These are phyloP conservation scores for Phaenicophaeus curvirostris DNA, from an alignment of 2,797 vertebrate species.

Conservation along the genomic window DNA sequence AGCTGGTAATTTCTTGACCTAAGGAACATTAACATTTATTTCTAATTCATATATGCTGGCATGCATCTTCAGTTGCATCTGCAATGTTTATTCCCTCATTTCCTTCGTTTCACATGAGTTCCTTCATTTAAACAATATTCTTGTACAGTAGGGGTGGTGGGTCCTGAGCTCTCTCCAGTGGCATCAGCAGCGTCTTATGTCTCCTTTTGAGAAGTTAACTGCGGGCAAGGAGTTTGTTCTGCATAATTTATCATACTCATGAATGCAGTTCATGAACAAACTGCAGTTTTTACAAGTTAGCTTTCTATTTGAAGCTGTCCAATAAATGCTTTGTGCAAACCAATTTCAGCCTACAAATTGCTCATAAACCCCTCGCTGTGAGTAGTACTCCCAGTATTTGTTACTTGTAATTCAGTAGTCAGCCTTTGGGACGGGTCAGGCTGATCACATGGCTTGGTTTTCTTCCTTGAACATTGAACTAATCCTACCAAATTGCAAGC, in stretches of 20 bases:
- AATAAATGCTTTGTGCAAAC: slow-evolving; percentile 55
- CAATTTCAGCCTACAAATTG: slow-evolving; percentile 52
- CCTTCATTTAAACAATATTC: slow-evolving; percentile 62
- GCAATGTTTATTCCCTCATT: slow-evolving; percentile 48
- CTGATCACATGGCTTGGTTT: not conserved
- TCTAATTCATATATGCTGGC: slow-evolving; percentile 32
- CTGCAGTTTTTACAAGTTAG: slow-evolving; percentile 34
- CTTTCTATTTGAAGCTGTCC: slow-evolving; percentile 59
- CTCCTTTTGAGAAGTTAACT: slow-evolving; percentile 11
- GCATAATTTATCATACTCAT: slow-evolving; percentile 11
- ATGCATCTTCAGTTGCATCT: slow-evolving; percentile 21
- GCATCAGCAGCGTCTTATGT: slow-evolving; percentile 15
- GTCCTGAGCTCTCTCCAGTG: slow-evolving; percentile 13
- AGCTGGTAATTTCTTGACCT: slow-evolving; percentile 18
- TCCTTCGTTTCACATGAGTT: slow-evolving; percentile 56
- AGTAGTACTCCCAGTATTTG: not conserved
- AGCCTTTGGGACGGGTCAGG: not conserved
- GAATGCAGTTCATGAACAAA: slow-evolving; percentile 49
- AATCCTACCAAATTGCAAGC: not conserved
- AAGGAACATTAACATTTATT: slow-evolving; percentile 42
- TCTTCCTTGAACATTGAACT: not conserved
- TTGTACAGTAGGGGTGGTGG: not conserved
- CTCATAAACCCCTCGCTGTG: slow-evolving; percentile 5
- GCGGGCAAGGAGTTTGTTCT: not conserved
- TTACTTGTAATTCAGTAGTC: slow-evolving; percentile 1